Base-by-base conservation (phyloP, 2,797 vertebrate genomes). In the Brachymystax lenok region DNA sequence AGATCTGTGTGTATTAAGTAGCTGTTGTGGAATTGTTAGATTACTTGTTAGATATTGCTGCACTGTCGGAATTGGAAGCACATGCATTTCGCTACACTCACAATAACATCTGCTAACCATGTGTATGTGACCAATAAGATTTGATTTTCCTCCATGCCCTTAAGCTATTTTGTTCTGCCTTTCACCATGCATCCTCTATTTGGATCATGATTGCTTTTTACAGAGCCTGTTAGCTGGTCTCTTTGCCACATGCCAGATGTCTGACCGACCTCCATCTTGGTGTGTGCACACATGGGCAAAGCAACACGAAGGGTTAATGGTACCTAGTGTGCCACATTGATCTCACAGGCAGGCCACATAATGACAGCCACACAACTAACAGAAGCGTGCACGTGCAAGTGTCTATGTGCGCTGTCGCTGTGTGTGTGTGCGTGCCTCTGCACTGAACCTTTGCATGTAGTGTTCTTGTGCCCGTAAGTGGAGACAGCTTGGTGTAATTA, bases 401-500 rank as follows among this genome's bases (percentile, higher is more conserved):
- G 50, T 1, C 4, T 24, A 8, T 52, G 21, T 28, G 21, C 3
- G 16, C 17, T 72, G 13, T 56, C 24, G 54, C 30, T 46, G 33
- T 68, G 66, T 40, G 30, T n/a, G 30, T 17, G 17, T 46, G 68
- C 19, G 19, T 70, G 40, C 12, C 17, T 51, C 71, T 61, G 71
- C 40, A 24, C 51, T 66, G 21, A 74, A 67, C 21, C 14, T 46
- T 66, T 5, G 28, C 61, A 64, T 66, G 61, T 67, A 61, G 59
- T 51, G 35, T 54, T 46, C 35, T 61, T 46, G 73, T 64, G 73
- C 35, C 71, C 7, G 10, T 35, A 73, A 59, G 16, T 74, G 27
- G 68, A 73, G 46, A 68, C 70, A 69, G 52, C 66, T 61, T 76
- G 54, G 51, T 52, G 71, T 73, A 69, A 54, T 64, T 69, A 35